Evolutionary conservation across 2,888 invertebrate species (phyloP), one percentile per base, ranked within the genome.

Genomic region (Rhopalosiphum nymphaeae): DNA sequence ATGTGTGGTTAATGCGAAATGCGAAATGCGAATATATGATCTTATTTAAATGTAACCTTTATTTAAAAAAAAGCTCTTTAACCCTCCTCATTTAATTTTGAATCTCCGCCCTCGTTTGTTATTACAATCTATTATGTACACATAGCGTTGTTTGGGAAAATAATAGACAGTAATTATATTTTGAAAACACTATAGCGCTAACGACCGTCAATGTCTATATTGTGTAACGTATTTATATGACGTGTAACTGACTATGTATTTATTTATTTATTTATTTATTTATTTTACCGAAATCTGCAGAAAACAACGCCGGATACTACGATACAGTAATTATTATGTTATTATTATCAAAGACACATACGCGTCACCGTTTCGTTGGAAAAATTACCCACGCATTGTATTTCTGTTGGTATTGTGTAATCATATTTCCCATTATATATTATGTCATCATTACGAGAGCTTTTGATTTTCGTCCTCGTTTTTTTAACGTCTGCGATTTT

Each of bases 91-190:
- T 61, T 61, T 61, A 0, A 61, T 61, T 61, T 61, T 13, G 13
- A 61, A 67, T 67, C n/a, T 67, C n/a, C 36, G 16, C 21, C 67
- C n/a, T 36, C 13, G n/a, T 13, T 36, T 2, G n/a, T n/a, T 67
- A 67, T 67, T 67, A 67, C 67, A 5, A 21, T 67, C 16, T 36
- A 67, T 67, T 67, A 5, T 67, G 26, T 36, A 67, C 67, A 67
- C n/a, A 67, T 67, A 21, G 67, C 36, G 36, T 36, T 67, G 67
- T 67, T 67, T 67, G 67, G 67, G 67, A 67, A 67, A 67, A 67
- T 67, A 67, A 67, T 67, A 67, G 67, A 67, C 67, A 36, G 67
- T 67, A 67, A 67, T 67, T 67, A 67, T 67, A 36, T 67, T 67
- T 36, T 67, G 67, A 67, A 67, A 67, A 67, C 36, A 67, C 67